Evolutionary conservation across 2,888 invertebrate genomes (phyloP), one percentile per base, ranked within the genome.

Genomic region (Arctia plantaginis): DNA sequence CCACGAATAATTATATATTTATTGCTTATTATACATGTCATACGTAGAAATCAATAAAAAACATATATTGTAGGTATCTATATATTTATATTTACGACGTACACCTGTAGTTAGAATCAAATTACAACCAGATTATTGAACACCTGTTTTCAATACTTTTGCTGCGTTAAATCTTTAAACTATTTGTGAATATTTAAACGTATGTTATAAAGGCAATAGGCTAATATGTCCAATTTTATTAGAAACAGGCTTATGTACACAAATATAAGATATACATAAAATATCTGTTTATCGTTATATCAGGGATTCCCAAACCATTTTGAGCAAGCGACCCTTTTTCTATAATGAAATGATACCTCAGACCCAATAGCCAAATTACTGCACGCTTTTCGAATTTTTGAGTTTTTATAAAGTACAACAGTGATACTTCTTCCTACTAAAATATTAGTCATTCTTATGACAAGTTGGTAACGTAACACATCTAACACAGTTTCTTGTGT

Each of bases 51-150:
- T 62, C 73, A 68, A 75, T 75, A 55, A 73, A 80, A 75, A 59
- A 69, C 70, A 71, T 79, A 74, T 23, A 51, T 6, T 51, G 18
- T 47, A 47, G 6, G 18, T 51, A 55, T 23, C 51, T 23, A 55
- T 55, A 23, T 81, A 80, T 75, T 76, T 75, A 82, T 84, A 79
- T 79, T 62, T 30, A 62, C 62, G 62, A 4, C 65, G 74, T 75
- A 88, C 93, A 94, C 93, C 92, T 94, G 93, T 84, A 87, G 59
- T 77, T 75, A 82, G 90, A 85, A 79, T 94, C 88, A 85, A 80
- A 88, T 94, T 92, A 91, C 92, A 88, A 85, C 85, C 84, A 75
- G 86, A 86, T 84, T 74, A 86, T 82, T 82, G 83, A 79, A 87
- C 93, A 93, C 92, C 92, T 93, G 93, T 82, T 87, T 80, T 78